Evolutionary conservation across 1,140 invertebrate genomes (phyloP), one percentile per base, ranked within the genome.

Genomic region (Micrasema longulum): DNA sequence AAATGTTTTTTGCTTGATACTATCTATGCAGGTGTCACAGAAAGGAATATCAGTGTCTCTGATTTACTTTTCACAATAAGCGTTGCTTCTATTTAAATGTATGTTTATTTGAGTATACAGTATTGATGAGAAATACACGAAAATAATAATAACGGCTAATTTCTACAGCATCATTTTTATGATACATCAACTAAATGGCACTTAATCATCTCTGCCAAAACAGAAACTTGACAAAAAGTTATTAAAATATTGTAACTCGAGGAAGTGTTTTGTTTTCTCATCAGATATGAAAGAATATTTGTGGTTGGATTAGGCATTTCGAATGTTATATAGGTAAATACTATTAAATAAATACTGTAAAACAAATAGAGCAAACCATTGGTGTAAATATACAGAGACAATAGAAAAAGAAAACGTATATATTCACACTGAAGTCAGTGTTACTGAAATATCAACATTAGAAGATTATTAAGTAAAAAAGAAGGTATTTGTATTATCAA

Each of bases 401-500:
- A 64, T 31, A 47, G 60, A 64, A 47, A 63, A 45, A 45, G 67
- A 47, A 69, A 48, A 75, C 69, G 69, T 65, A 72, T 75, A 31
- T 31, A 7, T 53, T 75, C 50, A 70, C 70, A 70, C 74, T 72
- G 69, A 62, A 72, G 57, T 50, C 70, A 73, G 69, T 70, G 74
- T 53, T 65, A 68, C 70, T 72, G 69, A 68, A 53, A 71, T 14
- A 60, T 43, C 35, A 57, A 50, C 63, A 68, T 43, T 64, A 71
- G 55, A 70, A 70, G 35, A 66, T 60, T 69, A 31, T 31, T 31
- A 31, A 31, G 65, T 53, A 64, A 36, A 64, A 69, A 35, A 71
- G 72, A 73, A 57, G 69, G 57, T 73, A 76, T 75, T 69, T 73
- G 73, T 65, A 77, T 76, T 65, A 79, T 71, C 57, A 79, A 83